phyloP scores from a whole-genome alignment of 1,140 invertebrate genomes.

The Trypoxylus dichotomus region DNA sequence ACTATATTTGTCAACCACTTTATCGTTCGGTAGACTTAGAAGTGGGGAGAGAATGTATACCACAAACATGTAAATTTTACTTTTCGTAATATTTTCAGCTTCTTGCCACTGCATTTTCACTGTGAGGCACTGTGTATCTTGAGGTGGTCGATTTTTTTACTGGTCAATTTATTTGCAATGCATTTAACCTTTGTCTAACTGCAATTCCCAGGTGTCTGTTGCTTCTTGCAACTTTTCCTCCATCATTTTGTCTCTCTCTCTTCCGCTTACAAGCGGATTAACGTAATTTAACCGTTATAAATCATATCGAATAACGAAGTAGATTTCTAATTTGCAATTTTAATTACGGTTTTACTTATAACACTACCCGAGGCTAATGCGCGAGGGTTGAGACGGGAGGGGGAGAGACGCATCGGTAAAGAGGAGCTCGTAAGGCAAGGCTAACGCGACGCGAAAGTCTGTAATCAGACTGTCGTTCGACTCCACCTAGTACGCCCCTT shows the following conservation, averaged over 20 bases:
- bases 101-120: too few species aligned
- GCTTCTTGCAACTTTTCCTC: neutral
- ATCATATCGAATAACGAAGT: slow-evolving; percentile 30
- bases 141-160: too few species aligned
- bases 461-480: slow-evolving; percentile 51
- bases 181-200: too few species aligned
- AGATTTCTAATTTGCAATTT: slow-evolving; percentile 29
- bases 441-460: slow-evolving; percentile 29
- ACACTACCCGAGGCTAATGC: neutral
- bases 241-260: neutral
- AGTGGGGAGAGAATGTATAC: too few species aligned
- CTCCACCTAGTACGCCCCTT: slow-evolving; percentile 51
- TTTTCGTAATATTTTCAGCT: too few species aligned
- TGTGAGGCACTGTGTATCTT: too few species aligned
- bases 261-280: neutral
- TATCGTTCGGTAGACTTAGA: too few species aligned
- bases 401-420: neutral
- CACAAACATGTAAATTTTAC: too few species aligned
- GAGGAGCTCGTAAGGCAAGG: too few species aligned
- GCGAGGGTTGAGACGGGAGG: neutral
- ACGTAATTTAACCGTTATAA: slow-evolving; percentile 15
- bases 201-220: too few species aligned
- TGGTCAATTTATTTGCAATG: too few species aligned
- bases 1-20: too few species aligned
- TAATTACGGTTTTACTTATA: slow-evolving; percentile 20